Conservation (phyloP, 2,113 vertebrate genomes). For the Xerus inauris region DNA sequence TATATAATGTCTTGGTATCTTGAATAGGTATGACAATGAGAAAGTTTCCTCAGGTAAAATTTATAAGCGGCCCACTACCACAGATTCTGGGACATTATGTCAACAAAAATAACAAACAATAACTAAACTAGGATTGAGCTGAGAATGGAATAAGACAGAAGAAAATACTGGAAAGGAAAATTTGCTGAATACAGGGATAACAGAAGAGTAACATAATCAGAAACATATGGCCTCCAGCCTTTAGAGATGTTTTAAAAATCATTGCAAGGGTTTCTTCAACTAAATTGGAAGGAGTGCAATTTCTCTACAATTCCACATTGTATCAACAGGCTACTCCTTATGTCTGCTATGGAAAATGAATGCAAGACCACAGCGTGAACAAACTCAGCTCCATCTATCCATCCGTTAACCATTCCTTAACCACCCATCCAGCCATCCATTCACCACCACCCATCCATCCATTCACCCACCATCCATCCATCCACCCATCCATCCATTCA, state of each 20-base stretch:
- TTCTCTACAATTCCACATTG: constrained; percentile 4
- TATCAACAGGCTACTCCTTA: neutral
- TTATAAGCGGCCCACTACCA: neutral
- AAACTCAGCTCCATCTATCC: neutral
- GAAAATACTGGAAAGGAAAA: neutral
- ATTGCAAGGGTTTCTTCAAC: neutral
- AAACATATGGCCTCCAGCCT: neutral
- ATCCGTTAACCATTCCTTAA: neutral
- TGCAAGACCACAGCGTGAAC: neutral
- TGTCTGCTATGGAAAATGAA: neutral
- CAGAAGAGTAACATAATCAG: neutral
- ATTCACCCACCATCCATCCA: neutral
- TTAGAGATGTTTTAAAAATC: neutral
- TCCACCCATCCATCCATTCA: neutral
- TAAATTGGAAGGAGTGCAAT: neutral
- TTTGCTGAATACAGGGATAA: neutral
- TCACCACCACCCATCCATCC: neutral
- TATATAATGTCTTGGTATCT: neutral
- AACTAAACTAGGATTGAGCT: neutral
- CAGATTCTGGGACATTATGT: neutral
- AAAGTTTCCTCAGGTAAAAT: neutral
- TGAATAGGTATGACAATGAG: neutral
- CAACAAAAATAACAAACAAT: neutral
- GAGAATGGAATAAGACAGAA: neutral
- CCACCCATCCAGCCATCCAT: neutral